Conservation (phyloP, 2,797 vertebrate genomes). For the Rachycentron canadum region DNA sequence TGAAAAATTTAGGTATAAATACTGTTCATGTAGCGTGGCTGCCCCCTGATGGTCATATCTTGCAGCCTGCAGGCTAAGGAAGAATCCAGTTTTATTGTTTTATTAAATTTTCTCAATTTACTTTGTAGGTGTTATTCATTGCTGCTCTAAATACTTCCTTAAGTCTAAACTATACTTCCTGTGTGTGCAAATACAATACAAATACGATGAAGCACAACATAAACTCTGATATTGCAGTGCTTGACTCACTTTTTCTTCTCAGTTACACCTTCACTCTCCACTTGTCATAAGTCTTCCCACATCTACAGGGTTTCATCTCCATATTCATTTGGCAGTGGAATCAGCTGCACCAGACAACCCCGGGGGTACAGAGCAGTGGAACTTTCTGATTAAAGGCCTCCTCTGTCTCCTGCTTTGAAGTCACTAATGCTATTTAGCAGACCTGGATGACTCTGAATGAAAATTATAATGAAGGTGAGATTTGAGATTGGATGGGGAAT, state of each 20-base stretch:
- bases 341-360: conserved; percentile 40
- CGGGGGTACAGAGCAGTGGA: conserved; percentile 48
- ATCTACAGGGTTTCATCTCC: conserved; percentile 46
- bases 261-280: conserved; percentile 8
- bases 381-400: conserved; percentile 62
- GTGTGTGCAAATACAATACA: background rate
- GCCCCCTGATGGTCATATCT: conserved; percentile 61
- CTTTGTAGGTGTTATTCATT: background rate
- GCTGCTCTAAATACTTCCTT: background rate
- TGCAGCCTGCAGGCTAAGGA: background rate
- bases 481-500: conserved; percentile 42
- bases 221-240: background rate
- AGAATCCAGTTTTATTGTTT: background rate
- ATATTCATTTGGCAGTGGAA: conserved; percentile 54
- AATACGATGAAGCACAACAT: conserved; percentile 2
- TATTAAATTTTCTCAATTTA: background rate
- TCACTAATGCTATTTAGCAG: conserved; percentile 60
- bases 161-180: background rate
- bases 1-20: conserved; percentile 5
- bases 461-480: conserved; percentile 63
- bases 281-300: conserved; percentile 30
- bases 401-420: conserved; percentile 68
- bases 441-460: conserved; percentile 41
- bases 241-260: conserved; percentile 1
- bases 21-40: conserved; percentile 22